These are phyloP conservation scores for Asbolus verrucosus DNA, from an alignment of 1,140 invertebrate species.

Conservation along the genomic window DNA sequence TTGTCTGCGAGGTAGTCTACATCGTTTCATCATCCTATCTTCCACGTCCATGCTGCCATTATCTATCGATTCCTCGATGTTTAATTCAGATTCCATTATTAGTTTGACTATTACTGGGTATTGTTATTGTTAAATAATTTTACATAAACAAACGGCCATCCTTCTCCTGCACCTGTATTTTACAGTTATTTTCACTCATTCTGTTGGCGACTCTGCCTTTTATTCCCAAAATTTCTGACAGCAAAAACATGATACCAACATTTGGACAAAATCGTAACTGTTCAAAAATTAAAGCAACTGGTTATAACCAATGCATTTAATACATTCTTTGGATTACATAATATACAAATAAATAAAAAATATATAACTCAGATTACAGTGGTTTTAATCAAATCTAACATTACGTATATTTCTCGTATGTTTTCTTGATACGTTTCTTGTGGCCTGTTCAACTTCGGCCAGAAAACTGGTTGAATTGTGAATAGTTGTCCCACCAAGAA, in stretches of 20 bases:
- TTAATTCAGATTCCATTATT: slow-evolving; percentile 6
- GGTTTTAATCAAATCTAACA: slow-evolving; percentile 50
- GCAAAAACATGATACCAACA: too few relatives aligned
- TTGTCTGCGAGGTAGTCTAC: slow-evolving; percentile 54
- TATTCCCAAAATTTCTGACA: too few relatives aligned
- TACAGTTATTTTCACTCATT: background rate
- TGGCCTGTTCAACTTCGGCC: slow-evolving; percentile 75
- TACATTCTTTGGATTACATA: too few relatives aligned
- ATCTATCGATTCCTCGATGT: background rate
- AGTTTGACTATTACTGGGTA: background rate
- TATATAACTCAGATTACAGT: background rate
- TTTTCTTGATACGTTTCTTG: slow-evolving; percentile 54
- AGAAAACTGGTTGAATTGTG: slow-evolving; percentile 90
- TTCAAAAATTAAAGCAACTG: too few relatives aligned
- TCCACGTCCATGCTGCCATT: slow-evolving; percentile 3
- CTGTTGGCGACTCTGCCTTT: background rate
- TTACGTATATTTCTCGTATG: slow-evolving; percentile 55
- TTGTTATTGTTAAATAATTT: slow-evolving; percentile 26
- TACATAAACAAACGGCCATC: slow-evolving; percentile 24
- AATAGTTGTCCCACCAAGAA: slow-evolving; percentile 91
- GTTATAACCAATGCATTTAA: too few relatives aligned
- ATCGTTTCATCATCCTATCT: slow-evolving; percentile 49
- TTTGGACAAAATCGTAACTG: too few relatives aligned
- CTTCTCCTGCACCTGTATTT: slow-evolving; percentile 18
- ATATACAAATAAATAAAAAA: slow-evolving; percentile 33